Conservation (phyloP, 2,888 invertebrate genomes). For the Odontocerum albicorne region DNA sequence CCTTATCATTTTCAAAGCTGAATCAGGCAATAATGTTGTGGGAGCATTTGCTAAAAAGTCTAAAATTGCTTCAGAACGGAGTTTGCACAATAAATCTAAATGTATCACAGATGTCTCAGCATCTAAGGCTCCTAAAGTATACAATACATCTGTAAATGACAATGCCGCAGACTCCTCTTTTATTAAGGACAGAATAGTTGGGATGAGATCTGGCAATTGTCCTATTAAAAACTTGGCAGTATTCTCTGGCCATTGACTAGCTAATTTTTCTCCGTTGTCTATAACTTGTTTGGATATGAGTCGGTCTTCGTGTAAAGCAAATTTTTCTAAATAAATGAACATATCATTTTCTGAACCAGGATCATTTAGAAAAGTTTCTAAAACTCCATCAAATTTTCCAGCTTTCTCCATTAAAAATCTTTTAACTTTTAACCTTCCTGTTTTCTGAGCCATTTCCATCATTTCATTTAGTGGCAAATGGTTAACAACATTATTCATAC, state of each 20-base stretch:
- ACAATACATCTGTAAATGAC: conserved; percentile 44
- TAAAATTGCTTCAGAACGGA: conserved; percentile 43
- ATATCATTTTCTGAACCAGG: conserved; percentile 31
- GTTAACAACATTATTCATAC: conserved; percentile 37
- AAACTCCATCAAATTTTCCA: conserved; percentile 27
- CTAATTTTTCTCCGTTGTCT: conserved; percentile 20
- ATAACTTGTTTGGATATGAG: conserved; percentile 28
- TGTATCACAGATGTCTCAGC: conserved; percentile 46
- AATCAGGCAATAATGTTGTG: conserved; percentile 49
- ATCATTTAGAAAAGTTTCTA: conserved; percentile 34
- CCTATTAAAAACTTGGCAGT: conserved; percentile 46
- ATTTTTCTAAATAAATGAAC: conserved; percentile 34
- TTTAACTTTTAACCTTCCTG: conserved; percentile 29
- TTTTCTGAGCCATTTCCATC: conserved; percentile 29
- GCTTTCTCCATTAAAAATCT: conserved; percentile 30
- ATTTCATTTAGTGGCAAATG: conserved; percentile 35
- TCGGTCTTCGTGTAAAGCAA: conserved; percentile 30
- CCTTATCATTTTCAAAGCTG: conserved; percentile 46
- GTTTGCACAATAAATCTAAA: conserved; percentile 45
- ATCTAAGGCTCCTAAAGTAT: conserved; percentile 43
- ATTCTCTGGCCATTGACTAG: conserved; percentile 30
- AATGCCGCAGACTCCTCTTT: conserved; percentile 40
- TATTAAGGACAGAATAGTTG: conserved; percentile 39
- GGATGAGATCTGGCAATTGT: conserved; percentile 40
- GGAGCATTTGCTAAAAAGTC: conserved; percentile 44